These are phyloP conservation scores for Eilema sororculum DNA, from an alignment of 2,888 invertebrate genomes.

Conservation along the genomic window DNA sequence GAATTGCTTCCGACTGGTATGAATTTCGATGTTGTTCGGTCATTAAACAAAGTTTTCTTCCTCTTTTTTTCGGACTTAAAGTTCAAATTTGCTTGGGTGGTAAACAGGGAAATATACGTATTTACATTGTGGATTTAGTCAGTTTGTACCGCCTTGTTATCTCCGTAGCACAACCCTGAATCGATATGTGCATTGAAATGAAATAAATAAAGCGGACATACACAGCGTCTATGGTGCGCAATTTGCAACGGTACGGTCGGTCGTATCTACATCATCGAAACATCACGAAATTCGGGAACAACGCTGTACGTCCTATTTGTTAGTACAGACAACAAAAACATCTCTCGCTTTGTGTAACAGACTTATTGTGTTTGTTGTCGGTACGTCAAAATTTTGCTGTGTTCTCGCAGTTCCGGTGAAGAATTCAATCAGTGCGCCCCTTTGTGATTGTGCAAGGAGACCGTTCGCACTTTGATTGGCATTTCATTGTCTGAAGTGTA, in stretches of 20 bases:
- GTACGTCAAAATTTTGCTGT: constrained; percentile 9
- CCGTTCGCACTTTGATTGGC: neutral
- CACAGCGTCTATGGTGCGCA: constrained; percentile 29
- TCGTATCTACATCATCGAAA: constrained; percentile 46
- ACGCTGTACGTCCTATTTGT: constrained; percentile 17
- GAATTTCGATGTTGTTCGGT: constrained; percentile 16
- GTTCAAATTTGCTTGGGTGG: constrained; percentile 15
- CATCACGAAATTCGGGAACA: constrained; percentile 35
- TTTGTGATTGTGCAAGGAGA: constrained; percentile 9
- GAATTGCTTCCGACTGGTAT: constrained; percentile 23
- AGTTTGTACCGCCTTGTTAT: constrained; percentile 6
- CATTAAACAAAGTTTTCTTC: constrained; percentile 12
- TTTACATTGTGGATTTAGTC: constrained; percentile 14
- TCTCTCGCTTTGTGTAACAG: constrained; percentile 17
- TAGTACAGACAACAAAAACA: constrained; percentile 26
- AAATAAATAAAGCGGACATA: constrained; percentile 47
- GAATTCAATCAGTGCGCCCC: constrained; percentile 3
- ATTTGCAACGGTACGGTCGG: constrained; percentile 35
- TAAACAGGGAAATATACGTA: constrained; percentile 18
- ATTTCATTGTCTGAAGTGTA: neutral
- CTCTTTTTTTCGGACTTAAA: constrained; percentile 11
- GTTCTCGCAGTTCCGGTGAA: constrained; percentile 12
- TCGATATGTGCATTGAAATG: constrained; percentile 46
- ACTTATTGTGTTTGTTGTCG: constrained; percentile 17
- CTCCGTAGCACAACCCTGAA: constrained; percentile 35